These are phyloP conservation scores for Sycophaga agraensis DNA, from an alignment of 1,140 invertebrate genomes.

Conservation along the genomic window DNA sequence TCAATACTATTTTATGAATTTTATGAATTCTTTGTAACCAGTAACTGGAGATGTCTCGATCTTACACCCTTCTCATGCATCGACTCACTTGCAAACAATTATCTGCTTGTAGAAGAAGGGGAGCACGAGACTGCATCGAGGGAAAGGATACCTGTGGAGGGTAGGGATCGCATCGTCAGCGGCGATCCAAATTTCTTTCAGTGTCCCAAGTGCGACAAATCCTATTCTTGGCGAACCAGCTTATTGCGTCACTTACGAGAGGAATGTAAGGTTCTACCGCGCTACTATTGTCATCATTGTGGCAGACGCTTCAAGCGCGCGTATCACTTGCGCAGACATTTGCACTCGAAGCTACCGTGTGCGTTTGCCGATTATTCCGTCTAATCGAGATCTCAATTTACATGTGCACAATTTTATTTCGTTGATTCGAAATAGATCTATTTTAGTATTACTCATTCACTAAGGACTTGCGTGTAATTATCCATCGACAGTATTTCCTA, in stretches of 20 bases:
- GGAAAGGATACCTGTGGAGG: too few species aligned
- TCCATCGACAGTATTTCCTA: too few species aligned
- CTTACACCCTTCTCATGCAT: too few species aligned
- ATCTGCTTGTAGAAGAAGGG: slow-evolving; percentile 2
- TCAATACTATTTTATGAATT: too few species aligned
- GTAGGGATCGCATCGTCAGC: too few species aligned
- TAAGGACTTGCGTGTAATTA: too few species aligned
- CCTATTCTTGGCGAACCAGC: slow-evolving; percentile 30
- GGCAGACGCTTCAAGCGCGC: slow-evolving; percentile 27
- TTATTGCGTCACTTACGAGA: slow-evolving; percentile 28
- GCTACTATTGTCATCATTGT: slow-evolving; percentile 30
- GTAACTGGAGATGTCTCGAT: too few species aligned
- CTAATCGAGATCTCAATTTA: background rate
- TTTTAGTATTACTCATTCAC: too few species aligned
- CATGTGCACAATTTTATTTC: too few species aligned
- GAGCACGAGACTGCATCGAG: too few species aligned
- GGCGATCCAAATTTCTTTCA: slow-evolving; percentile 7
- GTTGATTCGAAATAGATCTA: too few species aligned
- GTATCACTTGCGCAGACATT: slow-evolving; percentile 26
- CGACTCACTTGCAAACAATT: background rate
- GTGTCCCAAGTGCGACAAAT: slow-evolving; percentile 23
- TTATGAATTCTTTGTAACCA: too few species aligned
- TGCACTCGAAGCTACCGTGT: slow-evolving; percentile 13
- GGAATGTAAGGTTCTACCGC: slow-evolving; percentile 33
- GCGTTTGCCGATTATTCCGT: slow-evolving; percentile 6